Base-by-base conservation (phyloP, 1,140 invertebrate species). In the Caerostris extrusa region DNA sequence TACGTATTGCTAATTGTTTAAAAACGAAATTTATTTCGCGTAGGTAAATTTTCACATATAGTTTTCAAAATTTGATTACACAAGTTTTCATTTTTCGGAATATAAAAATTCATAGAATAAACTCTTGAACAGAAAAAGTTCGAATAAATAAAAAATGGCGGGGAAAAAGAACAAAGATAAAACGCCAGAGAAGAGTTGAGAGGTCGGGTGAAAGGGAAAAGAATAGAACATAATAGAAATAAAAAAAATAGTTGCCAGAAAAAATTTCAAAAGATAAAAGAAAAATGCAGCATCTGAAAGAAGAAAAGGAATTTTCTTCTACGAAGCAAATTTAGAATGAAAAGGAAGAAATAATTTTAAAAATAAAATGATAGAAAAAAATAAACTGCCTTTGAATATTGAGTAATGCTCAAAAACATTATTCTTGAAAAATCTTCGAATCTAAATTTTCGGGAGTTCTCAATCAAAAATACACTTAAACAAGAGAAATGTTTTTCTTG, bases 251-350 rank as follows among this genome's bases (percentile, higher is more conserved):
- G 3, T 67, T 67, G 14, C 7, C 34, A 34, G 12, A 8, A n/a
- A 64, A 1, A 64, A 14, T 64, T 64, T 5, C 7, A 64, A 67
- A 67, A 67, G 6, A 67, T 5, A 6, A 67, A 17, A 7, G 7
- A 67, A 67, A n/a, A n/a, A 67, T 17, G 17, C 6, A 12, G n/a
- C 6, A n/a, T 67, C 14, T 17, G n/a, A 67, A 67, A n/a, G n/a
- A n/a, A 14, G 17, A 14, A 5, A n/a, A n/a, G n/a, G 61, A 67
- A 67, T 67, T 67, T 67, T 67, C 61, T 14, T 17, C 12, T 67
- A n/a, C n/a, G 61, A 67, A 67, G 61, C 61, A 67, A 67, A 67
- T 67, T 67, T 67, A 67, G 14, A 67, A 67, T 67, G 61, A 67
- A n/a, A 67, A 7, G 34, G 2, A 34, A 34, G 17, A 67, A 17